Conservation (phyloP, 2,797 vertebrate genomes). For the Poeciliopsis infans region DNA sequence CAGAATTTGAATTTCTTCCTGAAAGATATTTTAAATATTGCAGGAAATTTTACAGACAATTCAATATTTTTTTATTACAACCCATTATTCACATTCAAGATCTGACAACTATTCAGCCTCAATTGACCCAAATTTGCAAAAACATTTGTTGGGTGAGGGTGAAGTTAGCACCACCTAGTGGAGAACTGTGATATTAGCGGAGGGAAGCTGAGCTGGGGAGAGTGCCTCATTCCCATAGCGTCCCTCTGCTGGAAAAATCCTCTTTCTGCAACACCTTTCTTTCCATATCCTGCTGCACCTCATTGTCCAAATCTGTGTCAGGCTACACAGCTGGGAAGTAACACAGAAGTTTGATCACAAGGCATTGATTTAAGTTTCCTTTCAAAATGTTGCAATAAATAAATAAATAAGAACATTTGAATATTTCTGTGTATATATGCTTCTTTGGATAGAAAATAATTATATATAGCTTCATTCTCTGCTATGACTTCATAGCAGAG, state of each 20-base stretch:
- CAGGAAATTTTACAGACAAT: neutral
- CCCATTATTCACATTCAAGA: fast-evolving
- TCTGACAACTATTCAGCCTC: neutral
- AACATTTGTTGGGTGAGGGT: conserved; percentile 3
- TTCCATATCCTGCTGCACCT: conserved; percentile 9
- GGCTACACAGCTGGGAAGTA: neutral
- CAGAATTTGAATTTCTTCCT: neutral
- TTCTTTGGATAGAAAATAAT: too few species aligned
- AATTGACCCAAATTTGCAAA: conserved; percentile 59
- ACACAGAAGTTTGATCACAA: neutral
- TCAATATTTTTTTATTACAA: neutral
- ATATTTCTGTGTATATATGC: neutral
- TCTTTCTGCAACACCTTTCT: conserved; percentile 47
- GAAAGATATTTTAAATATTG: neutral
- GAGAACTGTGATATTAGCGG: conserved; percentile 57
- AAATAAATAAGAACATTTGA: neutral
- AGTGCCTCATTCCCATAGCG: conserved; percentile 20
- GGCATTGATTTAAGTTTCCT: neutral
- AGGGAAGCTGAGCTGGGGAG: conserved; percentile 8
- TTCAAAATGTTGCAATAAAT: neutral
- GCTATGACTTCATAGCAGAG: neutral
- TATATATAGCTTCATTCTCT: too few species aligned
- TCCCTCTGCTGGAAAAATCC: conserved; percentile 75
- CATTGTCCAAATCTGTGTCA: neutral
- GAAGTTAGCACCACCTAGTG: conserved; percentile 78